Evolutionary conservation across 2,888 invertebrate species (phyloP), one percentile per base, ranked within the genome.

Genomic region (Trichogramma evanescens): DNA sequence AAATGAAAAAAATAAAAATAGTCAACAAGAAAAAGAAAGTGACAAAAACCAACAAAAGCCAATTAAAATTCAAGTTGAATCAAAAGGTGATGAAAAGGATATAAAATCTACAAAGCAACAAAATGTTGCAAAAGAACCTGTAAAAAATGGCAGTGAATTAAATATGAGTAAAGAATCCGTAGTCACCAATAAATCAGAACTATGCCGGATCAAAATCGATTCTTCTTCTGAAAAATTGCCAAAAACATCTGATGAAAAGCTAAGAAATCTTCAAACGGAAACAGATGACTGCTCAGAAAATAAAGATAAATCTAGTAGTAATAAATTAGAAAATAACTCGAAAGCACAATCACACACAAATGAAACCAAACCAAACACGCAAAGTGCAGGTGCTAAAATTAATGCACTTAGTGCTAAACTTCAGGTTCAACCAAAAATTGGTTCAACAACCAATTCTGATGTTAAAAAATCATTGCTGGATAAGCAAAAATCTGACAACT

Each of bases 381-480:
- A 62, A 5, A 63, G 65, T 53, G 69, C 70, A 4, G 77, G 77
- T 5, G 74, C 77, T 4, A 77, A 78, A 60, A 76, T 77, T 6
- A 75, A 76, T 49, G 75, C 77, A 4, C 62, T 76, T 4, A 78
- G 76, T 61, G 74, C 70, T 4, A 77, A 76, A 58, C 62, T 77
- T 5, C 75, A 75, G 38, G 75, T 75, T 68, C 78, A 76, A 52
- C 77, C 77, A 3, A 78, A 76, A 68, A 66, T 73, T 41, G 74
- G 74, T 6, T 74, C 70, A 59, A 70, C 74, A 1, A 75, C 74
- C 54, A 76, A 74, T 43, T 71, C 73, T 1, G 73, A 74, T 39
- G 70, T 70, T 5, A 77, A 77, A 40, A 77, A 74, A 61, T 59
- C 67, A 4, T 48, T 60, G 4, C 75, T 72, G 49, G 75, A 76